Conservation (phyloP, 1,140 invertebrate genomes). For the Musca domestica region DNA sequence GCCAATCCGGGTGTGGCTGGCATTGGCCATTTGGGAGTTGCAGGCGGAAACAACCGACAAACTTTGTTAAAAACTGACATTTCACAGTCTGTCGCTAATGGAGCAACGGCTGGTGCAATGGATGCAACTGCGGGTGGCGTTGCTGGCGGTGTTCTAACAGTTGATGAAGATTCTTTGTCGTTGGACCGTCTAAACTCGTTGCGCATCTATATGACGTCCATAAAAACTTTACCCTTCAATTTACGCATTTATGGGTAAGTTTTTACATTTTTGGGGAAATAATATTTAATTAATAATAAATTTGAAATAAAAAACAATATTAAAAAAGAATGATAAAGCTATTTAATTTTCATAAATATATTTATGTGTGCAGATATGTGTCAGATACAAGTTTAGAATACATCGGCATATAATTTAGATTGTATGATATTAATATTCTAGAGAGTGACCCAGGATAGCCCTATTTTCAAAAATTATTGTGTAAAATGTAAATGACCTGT, state of each 20-base stretch:
- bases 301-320: too few relatives aligned
- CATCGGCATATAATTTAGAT: too few relatives aligned
- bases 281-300: too few relatives aligned
- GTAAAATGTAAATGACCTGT: too few relatives aligned
- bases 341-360: too few relatives aligned
- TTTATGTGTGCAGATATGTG: too few relatives aligned
- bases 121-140: not conserved
- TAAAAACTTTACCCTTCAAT: slow-evolving; percentile 53
- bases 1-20: not conserved
- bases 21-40: slow-evolving; percentile 21
- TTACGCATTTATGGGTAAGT: slow-evolving; percentile 53
- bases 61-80: slow-evolving; percentile 40
- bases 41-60: slow-evolving; percentile 29
- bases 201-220: slow-evolving; percentile 51
- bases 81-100: slow-evolving; percentile 8
- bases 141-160: slow-evolving; percentile 43
- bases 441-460: too few relatives aligned
- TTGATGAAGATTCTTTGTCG: slow-evolving; percentile 50
- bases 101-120: not conserved
- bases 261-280: not conserved
- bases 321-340: too few relatives aligned
- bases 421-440: too few relatives aligned
- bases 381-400: too few relatives aligned
- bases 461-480: too few relatives aligned
- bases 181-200: slow-evolving; percentile 50